Evolutionary conservation across 2,888 invertebrate species (phyloP).

Genomic region (Craniophora ligustri): DNA sequence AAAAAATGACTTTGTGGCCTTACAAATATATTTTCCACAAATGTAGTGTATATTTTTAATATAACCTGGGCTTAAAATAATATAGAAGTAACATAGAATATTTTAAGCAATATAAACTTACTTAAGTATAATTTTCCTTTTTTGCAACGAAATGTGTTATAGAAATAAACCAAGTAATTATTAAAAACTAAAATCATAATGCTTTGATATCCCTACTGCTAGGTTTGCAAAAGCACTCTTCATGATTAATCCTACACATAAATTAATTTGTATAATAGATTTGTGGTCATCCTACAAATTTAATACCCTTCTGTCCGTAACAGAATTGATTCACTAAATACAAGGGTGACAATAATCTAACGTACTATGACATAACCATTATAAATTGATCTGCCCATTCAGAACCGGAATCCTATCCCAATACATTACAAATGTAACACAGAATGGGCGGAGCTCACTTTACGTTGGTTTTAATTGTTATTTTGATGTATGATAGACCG

Average conservation of each 20-base stretch:
- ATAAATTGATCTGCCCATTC: slow-evolving; percentile 49
- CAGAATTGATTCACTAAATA: slow-evolving; percentile 54
- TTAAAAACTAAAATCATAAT: not conserved
- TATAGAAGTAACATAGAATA: too few species aligned
- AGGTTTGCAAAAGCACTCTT: slow-evolving; percentile 14
- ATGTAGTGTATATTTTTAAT: too few species aligned
- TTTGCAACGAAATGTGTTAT: too few species aligned
- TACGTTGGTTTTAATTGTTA: slow-evolving; percentile 31
- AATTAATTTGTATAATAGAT: slow-evolving; percentile 26
- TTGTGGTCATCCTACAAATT: slow-evolving; percentile 50
- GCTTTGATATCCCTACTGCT: not conserved
- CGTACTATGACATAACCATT: slow-evolving; percentile 44
- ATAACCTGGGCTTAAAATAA: too few species aligned
- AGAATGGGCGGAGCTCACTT: slow-evolving; percentile 15
- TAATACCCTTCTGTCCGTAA: slow-evolving; percentile 48
- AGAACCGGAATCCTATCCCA: slow-evolving; percentile 23
- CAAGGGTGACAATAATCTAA: slow-evolving; percentile 55
- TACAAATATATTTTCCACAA: too few species aligned
- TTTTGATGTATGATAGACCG: slow-evolving; percentile 31
- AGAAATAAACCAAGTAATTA: too few species aligned
- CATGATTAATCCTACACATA: slow-evolving; percentile 24
- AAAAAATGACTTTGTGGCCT: too few species aligned
- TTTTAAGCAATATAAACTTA: too few species aligned
- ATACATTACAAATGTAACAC: slow-evolving; percentile 22
- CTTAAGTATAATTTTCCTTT: too few species aligned